Percentiles rank a stretch among this genome's conserved stretches.
Evolutionary conservation across 2,888 invertebrate genomes (phyloP).

Genomic region (Sympetrum striolatum): DNA sequence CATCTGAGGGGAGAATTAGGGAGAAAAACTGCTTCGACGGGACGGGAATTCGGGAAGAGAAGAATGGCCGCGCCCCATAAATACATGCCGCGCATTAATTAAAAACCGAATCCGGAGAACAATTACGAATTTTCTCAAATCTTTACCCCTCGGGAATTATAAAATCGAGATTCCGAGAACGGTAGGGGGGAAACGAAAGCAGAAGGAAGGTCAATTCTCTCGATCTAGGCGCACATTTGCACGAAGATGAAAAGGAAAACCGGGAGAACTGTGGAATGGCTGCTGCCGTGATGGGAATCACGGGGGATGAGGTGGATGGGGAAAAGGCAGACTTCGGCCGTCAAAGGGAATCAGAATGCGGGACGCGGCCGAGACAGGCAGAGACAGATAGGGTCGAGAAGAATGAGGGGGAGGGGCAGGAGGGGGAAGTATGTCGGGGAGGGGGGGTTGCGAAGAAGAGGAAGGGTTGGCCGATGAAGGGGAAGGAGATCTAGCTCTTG

Average conservation of each 20-base stretch:
- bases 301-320: neutral
- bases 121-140: neutral
- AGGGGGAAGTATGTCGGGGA: neutral
- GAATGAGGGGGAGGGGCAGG: neutral
- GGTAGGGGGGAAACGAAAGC: neutral
- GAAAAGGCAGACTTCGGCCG: conserved; percentile 39
- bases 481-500: neutral
- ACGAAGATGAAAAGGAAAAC: neutral
- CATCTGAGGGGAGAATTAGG: neutral
- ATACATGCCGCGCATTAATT: neutral
- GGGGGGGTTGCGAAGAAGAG: neutral
- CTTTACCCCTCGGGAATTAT: neutral
- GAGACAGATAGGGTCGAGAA: conserved; percentile 40
- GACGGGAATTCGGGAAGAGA: neutral
- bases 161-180: neutral
- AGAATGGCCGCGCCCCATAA: neutral
- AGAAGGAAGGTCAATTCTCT: neutral
- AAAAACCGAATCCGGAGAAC: neutral
- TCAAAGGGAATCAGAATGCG: conserved; percentile 40
- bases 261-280: neutral
- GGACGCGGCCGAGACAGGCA: conserved; percentile 36
- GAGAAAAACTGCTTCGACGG: neutral
- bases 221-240: neutral
- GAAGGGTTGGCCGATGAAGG: neutral
- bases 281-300: neutral